Evolutionary conservation across 2,888 invertebrate species (phyloP).

Genomic region (Aproaerema taeniolella): DNA sequence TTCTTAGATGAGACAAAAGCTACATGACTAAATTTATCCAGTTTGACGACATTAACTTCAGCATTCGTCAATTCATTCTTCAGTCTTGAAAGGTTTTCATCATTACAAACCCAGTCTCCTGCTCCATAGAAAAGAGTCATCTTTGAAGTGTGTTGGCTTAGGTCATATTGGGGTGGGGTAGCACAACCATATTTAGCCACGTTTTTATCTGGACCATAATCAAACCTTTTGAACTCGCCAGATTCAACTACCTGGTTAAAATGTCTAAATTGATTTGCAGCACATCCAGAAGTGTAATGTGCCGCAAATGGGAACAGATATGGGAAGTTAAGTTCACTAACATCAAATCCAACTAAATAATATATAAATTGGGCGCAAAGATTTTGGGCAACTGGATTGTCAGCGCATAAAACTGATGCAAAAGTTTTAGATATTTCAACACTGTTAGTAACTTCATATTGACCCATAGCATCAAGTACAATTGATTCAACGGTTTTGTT

Average conservation of each 20-base stretch:
- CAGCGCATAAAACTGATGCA: background rate
- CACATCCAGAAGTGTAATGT: background rate
- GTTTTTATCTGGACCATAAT: background rate
- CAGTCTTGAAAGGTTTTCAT: too few species aligned
- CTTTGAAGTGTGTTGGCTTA: background rate
- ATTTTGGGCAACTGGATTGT: background rate
- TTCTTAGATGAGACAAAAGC: too few species aligned
- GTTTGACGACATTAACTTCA: too few species aligned
- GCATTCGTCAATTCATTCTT: too few species aligned
- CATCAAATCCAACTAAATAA: background rate
- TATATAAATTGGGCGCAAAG: background rate
- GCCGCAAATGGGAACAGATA: background rate
- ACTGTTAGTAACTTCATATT: conserved; percentile 72
- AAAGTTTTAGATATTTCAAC: background rate
- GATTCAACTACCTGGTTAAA: background rate
- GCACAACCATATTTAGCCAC: background rate
- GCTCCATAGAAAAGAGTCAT: background rate
- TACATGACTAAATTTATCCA: too few species aligned
- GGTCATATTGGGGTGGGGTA: background rate
- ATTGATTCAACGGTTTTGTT: background rate
- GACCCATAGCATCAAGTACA: conserved; percentile 51
- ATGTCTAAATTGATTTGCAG: background rate
- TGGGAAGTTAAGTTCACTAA: background rate
- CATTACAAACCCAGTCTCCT: background rate
- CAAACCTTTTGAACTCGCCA: background rate